Conservation (phyloP, 1,140 invertebrate species). For the Drosophila guanche region DNA sequence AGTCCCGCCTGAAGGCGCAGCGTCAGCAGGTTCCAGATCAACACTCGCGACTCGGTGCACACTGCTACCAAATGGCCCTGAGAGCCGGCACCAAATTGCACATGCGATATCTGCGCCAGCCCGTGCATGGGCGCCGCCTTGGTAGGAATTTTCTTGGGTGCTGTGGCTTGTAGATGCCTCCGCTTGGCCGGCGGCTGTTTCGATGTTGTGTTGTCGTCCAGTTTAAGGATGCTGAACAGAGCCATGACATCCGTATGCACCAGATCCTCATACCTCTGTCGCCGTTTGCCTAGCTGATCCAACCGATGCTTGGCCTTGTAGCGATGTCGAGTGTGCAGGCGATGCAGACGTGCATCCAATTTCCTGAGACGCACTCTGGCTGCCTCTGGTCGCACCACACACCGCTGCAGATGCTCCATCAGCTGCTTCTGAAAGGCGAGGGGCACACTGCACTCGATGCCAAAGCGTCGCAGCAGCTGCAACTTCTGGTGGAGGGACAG, state of each 20-base stretch:
- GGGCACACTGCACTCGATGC: conserved; percentile 54
- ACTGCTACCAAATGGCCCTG: conserved; percentile 87
- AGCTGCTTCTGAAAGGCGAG: conserved; percentile 28
- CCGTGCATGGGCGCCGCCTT: conserved; percentile 47
- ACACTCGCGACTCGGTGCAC: conserved; percentile 85
- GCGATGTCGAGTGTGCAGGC: conserved; percentile 50
- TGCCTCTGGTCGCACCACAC: conserved; percentile 2
- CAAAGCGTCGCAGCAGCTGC: conserved; percentile 70
- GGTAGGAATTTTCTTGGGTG: background rate
- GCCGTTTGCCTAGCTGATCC: conserved; percentile 34
- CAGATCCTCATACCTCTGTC: conserved; percentile 40
- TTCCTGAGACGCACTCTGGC: conserved; percentile 3
- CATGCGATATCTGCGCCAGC: conserved; percentile 78
- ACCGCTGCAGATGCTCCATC: conserved; percentile 30
- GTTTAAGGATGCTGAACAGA: conserved; percentile 58
- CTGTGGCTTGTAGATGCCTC: background rate
- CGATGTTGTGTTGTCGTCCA: conserved; percentile 53
- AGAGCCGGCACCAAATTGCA: conserved; percentile 87
- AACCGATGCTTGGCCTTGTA: conserved; percentile 75
- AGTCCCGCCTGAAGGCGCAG: conserved; percentile 84
- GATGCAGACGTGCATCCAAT: conserved; percentile 44
- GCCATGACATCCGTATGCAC: conserved; percentile 58
- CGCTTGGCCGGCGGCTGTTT: background rate
- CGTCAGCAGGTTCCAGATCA: conserved; percentile 90
- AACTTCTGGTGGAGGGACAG: conserved; percentile 74